Evolutionary conservation across 2,888 invertebrate genomes (phyloP).

Genomic region (Sialis fuliginosa): DNA sequence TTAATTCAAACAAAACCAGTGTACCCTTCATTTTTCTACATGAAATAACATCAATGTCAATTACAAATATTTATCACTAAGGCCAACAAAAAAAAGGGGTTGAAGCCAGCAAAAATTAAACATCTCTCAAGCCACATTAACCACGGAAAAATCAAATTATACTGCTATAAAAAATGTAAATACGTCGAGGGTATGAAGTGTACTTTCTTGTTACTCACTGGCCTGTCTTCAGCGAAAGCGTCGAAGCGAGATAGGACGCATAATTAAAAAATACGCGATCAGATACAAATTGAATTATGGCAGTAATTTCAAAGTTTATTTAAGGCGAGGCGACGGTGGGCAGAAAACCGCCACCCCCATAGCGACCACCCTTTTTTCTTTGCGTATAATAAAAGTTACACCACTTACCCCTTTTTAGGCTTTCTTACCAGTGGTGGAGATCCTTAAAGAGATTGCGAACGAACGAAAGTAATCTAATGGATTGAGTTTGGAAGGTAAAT

Average conservation of each 20-base stretch:
- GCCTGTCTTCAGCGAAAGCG: conserved; percentile 3
- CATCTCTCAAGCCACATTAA: conserved; percentile 2
- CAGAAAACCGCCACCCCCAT: background rate
- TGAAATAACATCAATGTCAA: conserved; percentile 4
- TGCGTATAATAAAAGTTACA: background rate
- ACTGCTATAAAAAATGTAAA: conserved; percentile 4
- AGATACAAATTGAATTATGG: conserved; percentile 28
- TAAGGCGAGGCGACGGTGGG: conserved; percentile 12
- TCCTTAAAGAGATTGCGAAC: background rate
- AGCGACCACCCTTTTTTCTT: background rate
- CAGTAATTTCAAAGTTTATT: conserved; percentile 25
- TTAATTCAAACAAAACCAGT: too few relatives aligned
- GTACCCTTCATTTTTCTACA: too few relatives aligned
- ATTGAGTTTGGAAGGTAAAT: background rate
- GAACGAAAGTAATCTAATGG: background rate
- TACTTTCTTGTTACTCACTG: background rate
- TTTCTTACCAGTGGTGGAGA: background rate
- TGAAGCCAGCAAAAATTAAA: conserved; percentile 1
- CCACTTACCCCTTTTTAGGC: background rate
- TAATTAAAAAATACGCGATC: conserved; percentile 29
- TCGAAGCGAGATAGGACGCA: conserved; percentile 14
- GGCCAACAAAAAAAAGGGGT: conserved; percentile 4
- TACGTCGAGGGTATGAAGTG: background rate
- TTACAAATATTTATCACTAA: conserved; percentile 6
- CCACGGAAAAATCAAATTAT: conserved; percentile 7